Percentiles rank a stretch among this genome's conserved stretches.
phyloP scores from a whole-genome alignment of 2,888 invertebrate species.

The Spatulosminthurus flaviceps region DNA sequence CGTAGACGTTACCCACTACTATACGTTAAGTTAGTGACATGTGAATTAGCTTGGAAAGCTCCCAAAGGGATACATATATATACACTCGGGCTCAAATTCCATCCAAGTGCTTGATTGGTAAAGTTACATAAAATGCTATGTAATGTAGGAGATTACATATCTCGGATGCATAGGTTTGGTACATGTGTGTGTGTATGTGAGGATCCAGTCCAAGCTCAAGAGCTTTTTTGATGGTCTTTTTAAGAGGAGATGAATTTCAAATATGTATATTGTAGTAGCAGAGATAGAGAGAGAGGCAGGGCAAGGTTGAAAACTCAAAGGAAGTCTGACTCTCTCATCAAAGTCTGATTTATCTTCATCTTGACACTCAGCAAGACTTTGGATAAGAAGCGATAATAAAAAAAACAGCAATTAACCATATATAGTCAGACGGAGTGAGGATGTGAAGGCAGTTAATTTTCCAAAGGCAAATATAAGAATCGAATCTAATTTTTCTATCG shows the following conservation, averaged over 20 bases:
- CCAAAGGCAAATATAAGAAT: not conserved
- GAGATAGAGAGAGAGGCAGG: too few species aligned
- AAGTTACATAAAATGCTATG: too few species aligned
- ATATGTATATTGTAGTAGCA: not conserved
- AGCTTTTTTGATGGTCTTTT: not conserved
- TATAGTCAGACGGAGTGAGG: not conserved
- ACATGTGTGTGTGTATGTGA: too few species aligned
- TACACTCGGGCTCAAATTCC: too few species aligned
- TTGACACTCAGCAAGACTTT: conserved; percentile 5
- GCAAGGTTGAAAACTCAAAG: conserved; percentile 1
- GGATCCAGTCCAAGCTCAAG: not conserved
- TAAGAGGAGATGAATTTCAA: conserved; percentile 1
- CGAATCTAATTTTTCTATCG: conserved; percentile 18
- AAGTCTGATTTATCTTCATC: conserved; percentile 4
- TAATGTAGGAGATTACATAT: too few species aligned
- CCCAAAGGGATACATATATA: not conserved
- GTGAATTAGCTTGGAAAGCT: not conserved
- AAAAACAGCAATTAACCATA: conserved; percentile 1
- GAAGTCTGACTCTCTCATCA: conserved; percentile 7
- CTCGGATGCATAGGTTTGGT: too few species aligned
- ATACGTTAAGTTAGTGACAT: not conserved
- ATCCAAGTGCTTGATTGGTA: too few species aligned
- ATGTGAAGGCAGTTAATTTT: conserved; percentile 15
- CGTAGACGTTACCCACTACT: too few species aligned
- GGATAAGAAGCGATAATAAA: conserved; percentile 2